Evolutionary conservation across 2,888 invertebrate genomes (phyloP), one percentile per base, ranked within the genome.

Genomic region (Diarsia dahlii): DNA sequence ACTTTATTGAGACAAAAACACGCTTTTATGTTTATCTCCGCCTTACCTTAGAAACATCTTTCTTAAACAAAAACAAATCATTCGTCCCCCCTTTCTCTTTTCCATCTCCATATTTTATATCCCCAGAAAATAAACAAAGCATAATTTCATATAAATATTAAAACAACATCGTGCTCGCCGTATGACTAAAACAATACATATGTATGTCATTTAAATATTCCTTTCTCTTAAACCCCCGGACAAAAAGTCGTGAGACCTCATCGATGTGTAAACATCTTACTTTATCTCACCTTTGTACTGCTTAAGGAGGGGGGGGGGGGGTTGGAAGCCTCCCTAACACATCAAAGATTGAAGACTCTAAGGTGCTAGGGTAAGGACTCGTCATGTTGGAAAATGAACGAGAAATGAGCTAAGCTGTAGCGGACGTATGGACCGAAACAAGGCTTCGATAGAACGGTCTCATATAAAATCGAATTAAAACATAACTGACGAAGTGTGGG

Each of bases 341-440:
- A 92, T 93, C 92, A 92, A 93, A 93, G 90, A 92, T 92, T 91
- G 90, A 92, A 89, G 81, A 87, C 84, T 85, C 71, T 69, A 64
- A 80, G 81, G 84, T 80, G 74, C 62, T 77, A n/a, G 23, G 48
- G 71, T 81, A 74, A 74, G 78, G 72, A 45, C 0, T 34, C 12
- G 80, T 74, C 15, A 3, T 9, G 15, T 39, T 66, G 63, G 0
- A 5, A 82, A 77, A 80, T 84, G 72, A 84, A 80, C 76, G 87
- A 77, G 82, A 60, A 76, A 75, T 78, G 72, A 76, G 60, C 45
- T 63, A 70, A n/a, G 9, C 23, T 52, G 15, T 46, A 8, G n/a
- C 50, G 18, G 10, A 39, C 20, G 20, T 54, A 4, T n/a, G 54
- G 23, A 56, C 54, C 5, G 23, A 13, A 56, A 56, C 6, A 23